A percentile compares a stretch with the other conserved stretches of the same genome.
Conservation (phyloP, 2,113 vertebrate species). For the Nycticebus coucang region DNA sequence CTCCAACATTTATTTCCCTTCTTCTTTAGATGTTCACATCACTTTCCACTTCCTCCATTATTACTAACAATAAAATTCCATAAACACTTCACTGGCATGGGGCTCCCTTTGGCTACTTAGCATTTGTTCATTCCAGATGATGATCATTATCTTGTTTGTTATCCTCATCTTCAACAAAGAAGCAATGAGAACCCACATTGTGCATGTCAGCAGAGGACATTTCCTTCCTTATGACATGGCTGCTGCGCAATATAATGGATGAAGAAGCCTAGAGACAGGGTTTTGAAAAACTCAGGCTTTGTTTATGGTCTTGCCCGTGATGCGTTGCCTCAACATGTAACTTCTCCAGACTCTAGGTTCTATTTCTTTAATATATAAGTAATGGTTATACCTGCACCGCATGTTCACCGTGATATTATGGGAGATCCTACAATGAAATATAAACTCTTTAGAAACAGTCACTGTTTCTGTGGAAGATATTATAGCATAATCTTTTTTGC, state of each 20-base stretch:
- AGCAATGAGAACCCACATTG: background rate
- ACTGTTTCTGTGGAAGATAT: background rate
- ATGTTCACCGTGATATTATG: background rate
- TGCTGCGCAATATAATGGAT: background rate
- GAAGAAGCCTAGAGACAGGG: background rate
- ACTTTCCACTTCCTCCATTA: background rate
- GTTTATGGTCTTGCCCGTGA: background rate
- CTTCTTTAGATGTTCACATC: background rate
- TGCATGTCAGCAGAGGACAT: background rate
- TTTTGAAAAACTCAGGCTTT: background rate
- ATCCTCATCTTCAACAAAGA: conserved; percentile 35
- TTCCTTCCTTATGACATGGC: background rate
- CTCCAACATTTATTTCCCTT: background rate
- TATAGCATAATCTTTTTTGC: conserved; percentile 5
- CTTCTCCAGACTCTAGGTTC: background rate
- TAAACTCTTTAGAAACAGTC: conserved; percentile 28
- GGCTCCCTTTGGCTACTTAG: conserved; percentile 47
- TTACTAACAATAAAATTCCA: background rate
- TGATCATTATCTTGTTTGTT: background rate
- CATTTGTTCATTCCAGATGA: conserved; percentile 60
- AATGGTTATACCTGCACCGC: background rate
- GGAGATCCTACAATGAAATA: background rate
- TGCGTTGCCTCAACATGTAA: background rate
- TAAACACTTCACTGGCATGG: background rate
- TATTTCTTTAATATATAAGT: conserved; percentile 10